Evolutionary conservation across 1,140 invertebrate genomes (phyloP), one percentile per base, ranked within the genome.

Genomic region (Zophobas atratus): DNA sequence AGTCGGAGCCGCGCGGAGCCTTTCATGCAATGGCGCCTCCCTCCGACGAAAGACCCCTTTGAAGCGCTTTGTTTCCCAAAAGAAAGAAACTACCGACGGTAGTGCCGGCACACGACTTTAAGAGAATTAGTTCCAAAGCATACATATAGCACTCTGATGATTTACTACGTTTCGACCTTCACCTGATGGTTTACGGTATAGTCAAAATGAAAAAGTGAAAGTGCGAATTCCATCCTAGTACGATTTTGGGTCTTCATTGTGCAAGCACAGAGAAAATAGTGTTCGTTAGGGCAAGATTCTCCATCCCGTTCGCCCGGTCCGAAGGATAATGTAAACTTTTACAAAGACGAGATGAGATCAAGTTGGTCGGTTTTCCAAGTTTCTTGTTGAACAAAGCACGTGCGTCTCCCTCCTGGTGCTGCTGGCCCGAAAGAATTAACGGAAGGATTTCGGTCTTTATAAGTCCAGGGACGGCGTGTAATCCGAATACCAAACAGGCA

Each of bases 381-480:
- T 73, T 73, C 48, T 73, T 73, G 71, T 73, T 73, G 71, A 73
- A 73, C 71, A 73, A 73, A 55, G 71, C 74, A 76, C 75, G 75
- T 76, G 43, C 48, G 43, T 70, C 49, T 76, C 36, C 53, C 46
- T 76, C 51, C 73, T 51, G 20, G 20, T 20, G 49, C 49, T 57
- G 33, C 41, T 46, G 35, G 56, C 1, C 56, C 57, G 57, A 76
- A 77, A 77, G 76, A 77, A 77, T 77, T 77, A 77, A 72, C 76
- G 70, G 70, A 63, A 77, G 76, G 76, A 77, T 77, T 77, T 73
- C 41, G 70, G 76, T 67, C 60, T 77, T 77, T 77, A 72, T 73
- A 77, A 77, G 76, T 77, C 76, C 39, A 51, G 76, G 55, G 76
- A 72, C 48, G 67, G 39, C 48, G 55, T 77, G 63, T 71, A 71